Conservation (phyloP, 1,140 invertebrate species). For the Tenebrio molitor region DNA sequence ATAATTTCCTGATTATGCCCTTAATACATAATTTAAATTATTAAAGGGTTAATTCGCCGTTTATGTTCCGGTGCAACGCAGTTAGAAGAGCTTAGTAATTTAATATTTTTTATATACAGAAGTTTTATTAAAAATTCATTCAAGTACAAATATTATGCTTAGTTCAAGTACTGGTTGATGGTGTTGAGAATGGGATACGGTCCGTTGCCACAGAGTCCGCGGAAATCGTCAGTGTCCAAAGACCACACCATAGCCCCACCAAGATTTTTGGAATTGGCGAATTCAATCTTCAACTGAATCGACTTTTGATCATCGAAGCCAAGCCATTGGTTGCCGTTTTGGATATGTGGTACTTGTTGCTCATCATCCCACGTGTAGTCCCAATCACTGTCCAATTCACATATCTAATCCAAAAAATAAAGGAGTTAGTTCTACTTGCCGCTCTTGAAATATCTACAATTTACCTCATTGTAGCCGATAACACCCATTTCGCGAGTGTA, state of each 20-base stretch:
- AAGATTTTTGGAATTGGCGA: conserved; percentile 68
- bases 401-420: not conserved
- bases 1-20: too few species aligned
- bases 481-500: conserved; percentile 78
- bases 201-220: conserved; percentile 70
- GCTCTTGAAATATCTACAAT: not conserved
- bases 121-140: too few species aligned
- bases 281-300: conserved; percentile 62
- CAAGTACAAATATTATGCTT: too few species aligned
- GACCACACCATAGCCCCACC: conserved; percentile 76
- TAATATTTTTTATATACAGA: too few species aligned
- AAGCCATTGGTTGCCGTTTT: conserved; percentile 32
- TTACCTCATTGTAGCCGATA: conserved; percentile 78
- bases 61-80: too few species aligned
- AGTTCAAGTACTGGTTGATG: conserved; percentile 65
- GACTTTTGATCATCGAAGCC: conserved; percentile 23
- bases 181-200: conserved; percentile 72
- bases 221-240: conserved; percentile 60
- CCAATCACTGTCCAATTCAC: not conserved
- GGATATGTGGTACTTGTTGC: conserved; percentile 31
- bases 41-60: too few species aligned
- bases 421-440: not conserved
- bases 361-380: conserved; percentile 37
- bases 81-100: too few species aligned
- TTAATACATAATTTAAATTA: too few species aligned